Conservation (phyloP, 2,113 vertebrate species). For the Buteo buteo region DNA sequence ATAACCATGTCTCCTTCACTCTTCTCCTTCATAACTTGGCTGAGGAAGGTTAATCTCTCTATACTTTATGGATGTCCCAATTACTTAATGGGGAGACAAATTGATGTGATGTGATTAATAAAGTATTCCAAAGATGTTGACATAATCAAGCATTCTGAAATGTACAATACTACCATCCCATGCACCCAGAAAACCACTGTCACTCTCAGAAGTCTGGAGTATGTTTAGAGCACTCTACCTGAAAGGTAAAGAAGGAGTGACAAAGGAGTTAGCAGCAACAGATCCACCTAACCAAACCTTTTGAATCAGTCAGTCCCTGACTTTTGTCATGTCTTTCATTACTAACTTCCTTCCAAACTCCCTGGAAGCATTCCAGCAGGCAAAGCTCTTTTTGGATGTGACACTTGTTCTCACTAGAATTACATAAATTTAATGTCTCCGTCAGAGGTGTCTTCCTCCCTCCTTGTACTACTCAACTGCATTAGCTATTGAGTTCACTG, state of each 20-base stretch:
- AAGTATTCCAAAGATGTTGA: neutral
- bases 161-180: neutral
- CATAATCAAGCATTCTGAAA: neutral
- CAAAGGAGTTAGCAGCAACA: neutral
- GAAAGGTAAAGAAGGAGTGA: neutral
- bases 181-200: neutral
- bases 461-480: neutral
- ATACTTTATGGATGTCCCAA: neutral
- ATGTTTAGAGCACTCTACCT: neutral
- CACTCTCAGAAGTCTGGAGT: neutral
- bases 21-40: neutral
- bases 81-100: neutral
- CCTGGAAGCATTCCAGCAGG: neutral
- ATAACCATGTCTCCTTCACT: neutral
- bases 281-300: neutral
- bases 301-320: neutral
- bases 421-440: neutral
- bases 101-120: neutral
- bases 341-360: neutral
- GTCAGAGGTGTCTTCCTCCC: neutral
- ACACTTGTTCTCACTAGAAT: neutral
- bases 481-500: neutral
- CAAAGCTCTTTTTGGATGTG: neutral
- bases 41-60: neutral
- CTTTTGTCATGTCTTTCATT: neutral